These are phyloP conservation scores for Thalassophryne amazonica DNA, from an alignment of 2,797 vertebrate genomes.

Conservation along the genomic window DNA sequence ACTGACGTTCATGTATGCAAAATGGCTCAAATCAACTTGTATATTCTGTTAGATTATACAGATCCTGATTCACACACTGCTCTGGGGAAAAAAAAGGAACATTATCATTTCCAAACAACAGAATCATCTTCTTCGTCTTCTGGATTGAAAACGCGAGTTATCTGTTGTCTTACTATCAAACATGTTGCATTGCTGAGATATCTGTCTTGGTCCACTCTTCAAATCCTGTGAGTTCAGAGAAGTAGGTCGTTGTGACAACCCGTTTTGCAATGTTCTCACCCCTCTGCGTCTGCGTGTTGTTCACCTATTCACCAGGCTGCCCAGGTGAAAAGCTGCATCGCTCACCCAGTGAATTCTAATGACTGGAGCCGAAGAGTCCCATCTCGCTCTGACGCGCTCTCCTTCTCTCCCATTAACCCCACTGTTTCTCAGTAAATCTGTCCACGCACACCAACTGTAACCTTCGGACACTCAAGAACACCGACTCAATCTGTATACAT, in stretches of 20 bases:
- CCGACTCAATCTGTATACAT: slow-evolving; percentile 62
- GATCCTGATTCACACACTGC: slow-evolving; percentile 7
- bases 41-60: slow-evolving; percentile 25
- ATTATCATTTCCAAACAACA: slow-evolving; percentile 4
- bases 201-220: slow-evolving; percentile 19
- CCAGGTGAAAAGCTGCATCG: slow-evolving; percentile 34
- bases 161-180: slow-evolving; percentile 3
- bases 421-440: slow-evolving; percentile 42
- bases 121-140: slow-evolving; percentile 1
- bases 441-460: slow-evolving; percentile 53
- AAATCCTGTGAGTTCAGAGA: slow-evolving; percentile 20
- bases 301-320: slow-evolving; percentile 35
- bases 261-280: not conserved
- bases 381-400: not conserved
- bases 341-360: slow-evolving; percentile 58
- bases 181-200: not conserved
- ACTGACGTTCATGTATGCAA: not conserved
- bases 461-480: slow-evolving; percentile 66
- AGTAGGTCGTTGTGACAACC: slow-evolving; percentile 24
- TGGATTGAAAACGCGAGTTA: not conserved
- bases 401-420: not conserved
- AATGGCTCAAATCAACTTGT: slow-evolving; percentile 11
- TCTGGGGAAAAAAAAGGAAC: slow-evolving; percentile 1
- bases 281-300: slow-evolving; percentile 7
- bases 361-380: slow-evolving; percentile 26